phyloP scores from a whole-genome alignment of 2,888 invertebrate species.

The Apamea monoglypha region DNA sequence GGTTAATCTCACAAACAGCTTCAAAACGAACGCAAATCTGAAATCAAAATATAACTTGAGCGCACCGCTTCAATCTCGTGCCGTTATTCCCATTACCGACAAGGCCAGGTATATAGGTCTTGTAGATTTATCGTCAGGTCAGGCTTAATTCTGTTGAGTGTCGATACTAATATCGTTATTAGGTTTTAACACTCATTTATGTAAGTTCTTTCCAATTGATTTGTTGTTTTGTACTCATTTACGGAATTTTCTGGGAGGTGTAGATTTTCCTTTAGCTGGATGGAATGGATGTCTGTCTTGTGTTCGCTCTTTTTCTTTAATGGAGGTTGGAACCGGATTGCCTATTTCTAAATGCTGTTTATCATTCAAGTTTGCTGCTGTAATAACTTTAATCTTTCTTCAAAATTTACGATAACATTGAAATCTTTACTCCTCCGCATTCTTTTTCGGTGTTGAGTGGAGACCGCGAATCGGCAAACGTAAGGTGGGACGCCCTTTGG shows the following conservation, averaged over 20 bases:
- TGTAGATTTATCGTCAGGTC: constrained; percentile 57
- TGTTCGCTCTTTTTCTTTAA: background rate
- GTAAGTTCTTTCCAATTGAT: constrained; percentile 35
- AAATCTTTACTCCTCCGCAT: too few species aligned
- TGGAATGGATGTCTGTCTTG: background rate
- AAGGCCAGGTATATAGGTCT: constrained; percentile 62
- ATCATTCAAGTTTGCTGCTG: background rate
- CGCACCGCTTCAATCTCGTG: constrained; percentile 6
- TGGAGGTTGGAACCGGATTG: background rate
- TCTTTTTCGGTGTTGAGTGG: too few species aligned
- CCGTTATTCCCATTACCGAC: constrained; percentile 30
- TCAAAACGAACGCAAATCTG: constrained; percentile 1
- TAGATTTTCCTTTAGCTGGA: background rate
- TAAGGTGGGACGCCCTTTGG: too few species aligned
- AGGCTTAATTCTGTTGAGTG: constrained; percentile 57
- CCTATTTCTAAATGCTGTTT: background rate
- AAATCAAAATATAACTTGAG: constrained; percentile 14
- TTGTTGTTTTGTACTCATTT: constrained; percentile 40
- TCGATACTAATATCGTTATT: constrained; percentile 40
- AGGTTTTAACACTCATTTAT: constrained; percentile 38
- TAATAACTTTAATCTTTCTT: too few species aligned
- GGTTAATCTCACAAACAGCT: constrained; percentile 5
- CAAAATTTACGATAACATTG: too few species aligned
- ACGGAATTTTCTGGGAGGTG: constrained; percentile 21
- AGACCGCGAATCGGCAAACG: too few species aligned